These are phyloP conservation scores for Scophthalmus maximus DNA, from an alignment of 2,113 vertebrate genomes.

Conservation along the genomic window DNA sequence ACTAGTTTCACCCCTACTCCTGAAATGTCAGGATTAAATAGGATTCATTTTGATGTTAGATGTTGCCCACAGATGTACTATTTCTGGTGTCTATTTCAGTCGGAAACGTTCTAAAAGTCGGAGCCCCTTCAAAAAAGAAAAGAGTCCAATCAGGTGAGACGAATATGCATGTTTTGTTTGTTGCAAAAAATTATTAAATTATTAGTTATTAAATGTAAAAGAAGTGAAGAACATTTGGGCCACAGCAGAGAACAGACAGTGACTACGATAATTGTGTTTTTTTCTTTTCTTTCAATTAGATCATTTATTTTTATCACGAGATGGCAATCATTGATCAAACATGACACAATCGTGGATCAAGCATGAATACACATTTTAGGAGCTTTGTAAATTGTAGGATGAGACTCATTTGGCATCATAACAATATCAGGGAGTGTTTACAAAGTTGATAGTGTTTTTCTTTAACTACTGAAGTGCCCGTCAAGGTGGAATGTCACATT, in stretches of 20 bases:
- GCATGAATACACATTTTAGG: not conserved
- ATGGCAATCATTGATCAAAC: not conserved
- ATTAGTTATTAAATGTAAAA: too few relatives aligned
- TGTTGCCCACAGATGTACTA: not conserved
- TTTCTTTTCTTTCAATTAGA: not conserved
- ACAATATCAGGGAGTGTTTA: too few relatives aligned
- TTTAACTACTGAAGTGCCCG: too few relatives aligned
- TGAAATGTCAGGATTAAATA: not conserved
- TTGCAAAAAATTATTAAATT: too few relatives aligned
- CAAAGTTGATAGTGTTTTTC: too few relatives aligned
- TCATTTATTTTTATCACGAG: not conserved
- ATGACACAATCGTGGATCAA: too few relatives aligned
- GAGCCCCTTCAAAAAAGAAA: conserved; percentile 96
- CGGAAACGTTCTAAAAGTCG: conserved; percentile 91
- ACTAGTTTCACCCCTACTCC: too few relatives aligned
- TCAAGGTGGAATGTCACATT: too few relatives aligned
- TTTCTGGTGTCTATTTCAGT: conserved; percentile 71
- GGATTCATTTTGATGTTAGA: not conserved
- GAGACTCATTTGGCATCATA: too few relatives aligned
- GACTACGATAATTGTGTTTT: too few relatives aligned
- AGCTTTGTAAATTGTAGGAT: not conserved
- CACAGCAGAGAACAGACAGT: too few relatives aligned
- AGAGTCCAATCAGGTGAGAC: conserved; percentile 94
- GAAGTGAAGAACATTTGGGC: too few relatives aligned
- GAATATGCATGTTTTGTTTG: not conserved